Conservation (phyloP, 2,888 invertebrate genomes). For the Mythimna ferrago region DNA sequence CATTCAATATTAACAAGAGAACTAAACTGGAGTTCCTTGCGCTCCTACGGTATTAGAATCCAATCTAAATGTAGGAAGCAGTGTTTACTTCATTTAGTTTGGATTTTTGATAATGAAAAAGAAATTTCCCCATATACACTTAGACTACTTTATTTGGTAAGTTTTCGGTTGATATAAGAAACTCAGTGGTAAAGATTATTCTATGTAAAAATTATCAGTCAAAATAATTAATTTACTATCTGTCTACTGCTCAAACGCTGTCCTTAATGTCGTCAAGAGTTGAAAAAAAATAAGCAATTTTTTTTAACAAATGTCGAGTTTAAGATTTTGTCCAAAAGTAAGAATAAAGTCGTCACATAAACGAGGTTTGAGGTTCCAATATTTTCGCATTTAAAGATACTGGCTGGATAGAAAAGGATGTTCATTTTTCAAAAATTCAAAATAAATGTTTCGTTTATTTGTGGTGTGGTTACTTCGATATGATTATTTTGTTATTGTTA, state of each 20-base stretch:
- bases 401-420: background rate
- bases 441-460: background rate
- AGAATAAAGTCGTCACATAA: background rate
- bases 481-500: background rate
- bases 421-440: background rate
- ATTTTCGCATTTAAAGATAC: background rate
- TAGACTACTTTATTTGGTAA: too few species aligned
- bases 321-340: too few species aligned
- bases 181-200: background rate
- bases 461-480: background rate
- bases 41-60: background rate
- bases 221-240: background rate
- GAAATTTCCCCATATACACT: too few species aligned
- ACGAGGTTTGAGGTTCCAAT: background rate
- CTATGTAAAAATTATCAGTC: background rate
- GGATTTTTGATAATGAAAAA: too few species aligned
- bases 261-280: background rate
- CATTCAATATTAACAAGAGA: conserved; percentile 5
- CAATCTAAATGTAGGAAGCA: background rate
- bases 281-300: too few species aligned
- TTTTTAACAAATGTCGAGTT: too few species aligned
- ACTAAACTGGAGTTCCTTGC: background rate
- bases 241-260: background rate
- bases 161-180: background rate
- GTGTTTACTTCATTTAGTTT: too few species aligned